Percentiles rank a stretch among this genome's conserved stretches.
Conservation (phyloP, 2,113 vertebrate species). For the human (Homo sapiens) region GRCh38 chr2:42643501-42644000, state of each 20-base stretch:
- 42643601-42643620: neutral
- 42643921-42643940: slow-evolving; percentile 29
- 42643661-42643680: neutral
- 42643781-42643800: neutral
- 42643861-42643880: slow-evolving; percentile 57
- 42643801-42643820: neutral
- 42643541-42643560: neutral
- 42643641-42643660: neutral
- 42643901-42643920: neutral
- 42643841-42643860: neutral
- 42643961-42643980: neutral
- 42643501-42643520: neutral
- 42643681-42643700: neutral
- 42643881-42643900: neutral
- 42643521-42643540: neutral
- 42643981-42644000: slow-evolving; percentile 41
- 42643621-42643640: neutral
- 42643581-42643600: neutral
- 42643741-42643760: neutral
- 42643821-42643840: slow-evolving; percentile 22
- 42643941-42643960: neutral
- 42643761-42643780: neutral
- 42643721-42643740: neutral
- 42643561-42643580: neutral
- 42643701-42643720: neutral